phyloP scores from a whole-genome alignment of 2,113 vertebrate species.

The Zosterops borbonicus region DNA sequence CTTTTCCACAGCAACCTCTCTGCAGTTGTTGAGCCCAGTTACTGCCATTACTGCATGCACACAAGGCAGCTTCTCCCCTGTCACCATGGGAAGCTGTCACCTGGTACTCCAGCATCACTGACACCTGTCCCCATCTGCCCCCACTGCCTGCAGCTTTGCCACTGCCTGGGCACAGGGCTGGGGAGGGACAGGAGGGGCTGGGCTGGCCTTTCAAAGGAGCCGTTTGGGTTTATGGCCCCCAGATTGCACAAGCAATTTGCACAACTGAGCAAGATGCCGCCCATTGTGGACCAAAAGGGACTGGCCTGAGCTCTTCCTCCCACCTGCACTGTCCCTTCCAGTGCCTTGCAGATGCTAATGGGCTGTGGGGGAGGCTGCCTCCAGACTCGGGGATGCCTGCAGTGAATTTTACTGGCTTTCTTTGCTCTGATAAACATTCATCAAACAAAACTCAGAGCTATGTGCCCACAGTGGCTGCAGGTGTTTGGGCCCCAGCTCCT shows the following conservation, averaged over 20 bases:
- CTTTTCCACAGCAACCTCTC: not conserved
- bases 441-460: not conserved
- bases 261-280: conserved; percentile 44
- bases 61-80: not conserved
- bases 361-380: not conserved
- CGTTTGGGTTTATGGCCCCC: not conserved
- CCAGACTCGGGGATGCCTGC: not conserved
- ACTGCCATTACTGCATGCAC: not conserved
- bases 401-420: not conserved
- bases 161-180: not conserved
- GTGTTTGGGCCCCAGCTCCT: not conserved
- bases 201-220: not conserved
- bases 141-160: not conserved
- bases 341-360: conserved; percentile 26
- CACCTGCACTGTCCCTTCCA: not conserved
- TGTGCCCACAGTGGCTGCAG: accelerated
- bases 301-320: not conserved
- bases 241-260: not conserved
- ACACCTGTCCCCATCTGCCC: not conserved
- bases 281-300: not conserved
- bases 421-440: not conserved
- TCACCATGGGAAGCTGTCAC: not conserved
- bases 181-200: not conserved
- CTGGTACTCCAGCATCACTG: not conserved
- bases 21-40: not conserved